Base-by-base conservation (phyloP, 2,797 vertebrate genomes). In the Phrynocephalus vlangalii region DNA sequence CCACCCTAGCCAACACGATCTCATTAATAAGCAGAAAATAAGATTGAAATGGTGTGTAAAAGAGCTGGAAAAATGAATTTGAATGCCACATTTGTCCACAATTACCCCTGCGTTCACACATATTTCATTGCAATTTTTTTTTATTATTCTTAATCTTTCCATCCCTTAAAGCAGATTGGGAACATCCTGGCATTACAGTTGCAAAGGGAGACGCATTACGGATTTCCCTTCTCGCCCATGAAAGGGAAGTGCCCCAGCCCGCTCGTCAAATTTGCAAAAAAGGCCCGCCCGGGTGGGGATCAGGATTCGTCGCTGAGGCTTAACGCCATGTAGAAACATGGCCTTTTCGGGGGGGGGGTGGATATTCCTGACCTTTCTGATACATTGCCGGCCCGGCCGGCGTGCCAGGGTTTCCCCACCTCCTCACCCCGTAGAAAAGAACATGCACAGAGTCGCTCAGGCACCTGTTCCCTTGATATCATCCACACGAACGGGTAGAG, bases 1-100 rank as follows among this genome's bases (percentile, higher is more conserved):
- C 98, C 98, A 98, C 97, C 98, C 97, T 97, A 97, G 98, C 98
- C 98, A 98, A 98, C 98, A 98, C 98, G 98, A 99, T 98, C 98
- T 98, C 98, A 98, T 98, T 99, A 99, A 99, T 98, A 99, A 97
- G 98, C 98, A 99, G 98, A 99, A 99, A 99, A 99, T 99, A 99
- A 98, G 99, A 99, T 99, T 99, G 98, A 99, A 99, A 99, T 99
- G 98, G 98, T 99, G 98, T 98, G 98, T 98, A 98, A 99, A 97
- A 98, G 98, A 98, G 98, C 98, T 98, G 98, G 98, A 98, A 97
- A 99, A 99, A 81, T 99, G 98, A 99, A 99, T 99, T 99, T 99
- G 98, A 99, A 98, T 99, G 98, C 98, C 95, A 97, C 98, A 97
- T 99, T 99, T 99, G 98, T 99, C 98, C 98, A 98, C 98, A 99